Base-by-base conservation (phyloP, 1,140 invertebrate genomes). In the Dinoponera quadriceps region DNA sequence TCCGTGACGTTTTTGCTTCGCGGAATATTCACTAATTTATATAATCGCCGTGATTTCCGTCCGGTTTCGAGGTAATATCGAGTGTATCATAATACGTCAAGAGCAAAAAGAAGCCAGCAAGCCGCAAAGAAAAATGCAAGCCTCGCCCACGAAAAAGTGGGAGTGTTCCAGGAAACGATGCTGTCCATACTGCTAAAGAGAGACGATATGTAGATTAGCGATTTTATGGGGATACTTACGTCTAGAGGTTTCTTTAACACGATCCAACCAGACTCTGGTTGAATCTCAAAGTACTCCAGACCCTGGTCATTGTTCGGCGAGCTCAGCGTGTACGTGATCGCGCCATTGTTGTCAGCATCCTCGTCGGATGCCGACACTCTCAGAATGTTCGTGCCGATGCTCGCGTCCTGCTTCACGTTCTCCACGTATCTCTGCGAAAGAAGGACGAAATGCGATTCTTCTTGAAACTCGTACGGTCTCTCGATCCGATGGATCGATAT, bases 401-500 rank as follows among this genome's bases (percentile, higher is more conserved):
- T 98, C 27, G 98, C 98, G 92, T 99, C 98, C 95, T 99, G 98
- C 94, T 99, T 99, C 14, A 99, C 98, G 94, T 99, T 98, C 93
- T 99, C 98, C 83, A 98, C 97, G 94, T 99, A 99, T 98, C 98
- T 98, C 97, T 98, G 94, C 48, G 95, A 95, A 85, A 20, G 29
- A 0, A 63, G 0, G 16, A 48, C n/a, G 1, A 49, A 22, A n/a
- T 2, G 13, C 22, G 18, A 66, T 22, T 68, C 16, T n/a, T n/a
- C 44, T 27, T 11, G 4, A 25, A 33, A 9, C 20, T 20, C n/a
- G 38, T 9, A 33, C 33, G 33, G 7, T 54, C 51, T n/a, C 16
- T n/a, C 3, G 14, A 25, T 2, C 14, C 38, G 18, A 29, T 13
- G 14, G 7, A 29, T 22, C 3, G 27, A 74, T 27, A 29, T 38